Evolutionary conservation across 2,797 vertebrate genomes (phyloP), one percentile per base, ranked within the genome.

Genomic region (Myripristis jacobus): DNA sequence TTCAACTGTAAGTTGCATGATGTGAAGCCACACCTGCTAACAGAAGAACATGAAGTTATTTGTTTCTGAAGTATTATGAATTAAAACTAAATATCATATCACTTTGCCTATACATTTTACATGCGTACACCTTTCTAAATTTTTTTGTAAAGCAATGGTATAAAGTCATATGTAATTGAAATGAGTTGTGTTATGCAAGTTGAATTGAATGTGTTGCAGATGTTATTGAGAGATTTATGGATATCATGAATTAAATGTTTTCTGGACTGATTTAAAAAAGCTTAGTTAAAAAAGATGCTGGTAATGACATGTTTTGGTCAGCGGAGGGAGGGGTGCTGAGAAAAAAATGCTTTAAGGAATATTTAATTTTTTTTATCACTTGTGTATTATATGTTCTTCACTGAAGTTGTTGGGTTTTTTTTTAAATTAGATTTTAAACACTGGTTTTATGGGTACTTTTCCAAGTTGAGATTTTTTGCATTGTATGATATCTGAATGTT

Each of bases 341-440:
- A 65, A 79, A 56, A 15, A 44, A 66, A 10, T 15, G 70, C 16
- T 50, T 50, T 18, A 3, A 36, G 0, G 50, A 63, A 36, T 62
- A 0, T n/a, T 18, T 0, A 9, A 53, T 76, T 12, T 73, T 18
- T 0, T 2, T 79, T 66, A 58, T 55, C 9, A 16, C 19, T 48
- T n/a, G 51, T 48, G 18, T 52, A 21, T 21, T 48, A 19, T 8
- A 21, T 16, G 43, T 44, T 43, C 6, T 47, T 5, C 44, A 47
- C 44, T 43, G n/a, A n/a, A n/a, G n/a, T n/a, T n/a, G n/a, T n/a
- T n/a, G n/a, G n/a, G n/a, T n/a, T n/a, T n/a, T n/a, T n/a, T n/a
- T n/a, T n/a, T n/a, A n/a, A n/a, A 52, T 59, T 38, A 57, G 27
- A n/a, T 53, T 64, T 60, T 16, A 55, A 43, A 54, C 21, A 80